Base-by-base conservation (phyloP, 2,113 vertebrate genomes). In the Clupea harengus region DNA sequence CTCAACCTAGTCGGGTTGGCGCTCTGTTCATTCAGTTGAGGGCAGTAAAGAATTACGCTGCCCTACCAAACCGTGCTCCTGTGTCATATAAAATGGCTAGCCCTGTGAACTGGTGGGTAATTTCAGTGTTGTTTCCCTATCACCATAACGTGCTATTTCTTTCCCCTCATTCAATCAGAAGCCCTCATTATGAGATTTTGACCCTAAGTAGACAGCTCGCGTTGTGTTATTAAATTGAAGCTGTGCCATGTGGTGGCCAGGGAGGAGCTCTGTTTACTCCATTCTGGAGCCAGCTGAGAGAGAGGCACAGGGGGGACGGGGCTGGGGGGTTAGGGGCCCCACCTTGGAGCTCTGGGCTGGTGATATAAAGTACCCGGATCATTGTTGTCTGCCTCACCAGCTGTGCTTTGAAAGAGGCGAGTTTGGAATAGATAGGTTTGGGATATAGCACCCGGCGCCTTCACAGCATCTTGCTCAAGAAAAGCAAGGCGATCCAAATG, bases 401-500 rank as follows among this genome's bases (percentile, higher is more conserved):
- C 83, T 85, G 85, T 22, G 39, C 85, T 75, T 80, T 83, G 28
- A 82, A 82, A 86, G 45, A 49, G 67, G 9, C 67, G 85, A 49
- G 44, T 45, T 60, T 22, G 28, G 54, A 85, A 86, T 85, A 64
- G 9, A 83, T 81, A 82, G 46, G 9, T 72, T 20, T 22, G 47
- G 47, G 75, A 84, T 28, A 86, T 80, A 81, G 45, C 44, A 49
- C 57, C 78, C 81, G 64, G 44, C 46, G 44, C 81, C 25, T 67
- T 72, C n/a, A 20, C 46, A n/a, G 46, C 49, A 45, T 32, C 25
- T 44, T 84, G 72, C 52, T 86, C 82, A 67, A 67, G 85, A 32
- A 81, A 78, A 81, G 39, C 45, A 83, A 64, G 85, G 72, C 32
- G 18, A 72, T 84, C 75, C 57, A 86, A 85, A 83, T 86, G 82